A percentile compares a stretch with the other conserved stretches of the same genome.
These are phyloP conservation scores for Leuciscus waleckii DNA, from an alignment of 2,797 vertebrate genomes.

Conservation along the genomic window DNA sequence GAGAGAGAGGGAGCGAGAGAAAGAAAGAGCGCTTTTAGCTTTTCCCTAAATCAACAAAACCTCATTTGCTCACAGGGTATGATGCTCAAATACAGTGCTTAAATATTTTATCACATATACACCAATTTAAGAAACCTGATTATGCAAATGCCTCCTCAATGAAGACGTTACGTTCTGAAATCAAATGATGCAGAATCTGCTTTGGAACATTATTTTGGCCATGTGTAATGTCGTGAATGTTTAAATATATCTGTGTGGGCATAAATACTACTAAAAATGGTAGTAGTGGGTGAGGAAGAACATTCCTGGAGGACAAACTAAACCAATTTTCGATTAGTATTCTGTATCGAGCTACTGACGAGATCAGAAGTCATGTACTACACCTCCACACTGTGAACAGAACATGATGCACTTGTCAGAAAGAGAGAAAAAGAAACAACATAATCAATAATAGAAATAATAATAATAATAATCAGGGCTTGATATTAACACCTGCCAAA, in stretches of 20 bases:
- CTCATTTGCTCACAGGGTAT: slow-evolving; percentile 22
- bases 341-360: neutral
- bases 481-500: no score
- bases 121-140: slow-evolving; percentile 56
- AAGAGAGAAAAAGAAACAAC: neutral
- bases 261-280: slow-evolving; percentile 19
- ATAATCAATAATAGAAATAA: neutral
- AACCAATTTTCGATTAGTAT: neutral
- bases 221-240: slow-evolving; percentile 9
- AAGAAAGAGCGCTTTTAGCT: neutral
- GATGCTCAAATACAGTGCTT: slow-evolving; percentile 50
- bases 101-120: slow-evolving; percentile 60
- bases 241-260: slow-evolving; percentile 35
- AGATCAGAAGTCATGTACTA: neutral
- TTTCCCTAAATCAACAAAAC: slow-evolving; percentile 47
- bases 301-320: neutral
- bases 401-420: neutral
- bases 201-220: slow-evolving; percentile 14
- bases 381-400: neutral
- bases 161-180: slow-evolving; percentile 51
- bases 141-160: slow-evolving; percentile 60
- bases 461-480: neutral
- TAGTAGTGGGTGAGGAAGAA: slow-evolving; percentile 12
- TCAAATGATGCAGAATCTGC: slow-evolving; percentile 27
- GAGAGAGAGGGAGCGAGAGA: neutral